phyloP scores from a whole-genome alignment of 1,140 invertebrate species.

The Sarcophaga bullata region DNA sequence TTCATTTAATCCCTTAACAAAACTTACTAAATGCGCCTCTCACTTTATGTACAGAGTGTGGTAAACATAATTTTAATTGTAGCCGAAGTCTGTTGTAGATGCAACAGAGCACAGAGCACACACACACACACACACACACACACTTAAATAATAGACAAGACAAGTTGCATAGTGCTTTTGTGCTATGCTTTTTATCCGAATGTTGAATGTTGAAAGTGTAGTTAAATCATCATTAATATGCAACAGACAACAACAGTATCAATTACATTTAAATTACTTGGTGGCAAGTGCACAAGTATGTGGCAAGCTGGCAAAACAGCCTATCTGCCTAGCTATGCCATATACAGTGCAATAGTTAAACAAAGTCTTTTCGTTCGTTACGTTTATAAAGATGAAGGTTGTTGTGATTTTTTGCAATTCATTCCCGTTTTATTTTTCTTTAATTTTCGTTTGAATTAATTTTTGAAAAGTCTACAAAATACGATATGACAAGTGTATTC shows the following conservation, averaged over 20 bases:
- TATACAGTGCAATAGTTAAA: no score
- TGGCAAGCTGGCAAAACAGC: no score
- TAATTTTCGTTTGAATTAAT: not conserved
- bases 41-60: not conserved
- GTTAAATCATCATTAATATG: conserved; percentile 41
- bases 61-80: conserved; percentile 13
- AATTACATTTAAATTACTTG: conserved; percentile 42
- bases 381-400: no score
- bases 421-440: not conserved
- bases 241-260: conserved; percentile 38
- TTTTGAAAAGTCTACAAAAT: not conserved
- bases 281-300: not conserved
- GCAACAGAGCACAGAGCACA: not conserved
- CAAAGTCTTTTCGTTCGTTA: no score
- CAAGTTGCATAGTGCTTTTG: not conserved
- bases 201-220: conserved; percentile 25
- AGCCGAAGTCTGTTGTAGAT: not conserved
- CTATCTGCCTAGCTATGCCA: no score
- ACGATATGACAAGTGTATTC: not conserved
- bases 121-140: not conserved
- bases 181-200: not conserved
- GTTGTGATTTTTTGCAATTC: not conserved
- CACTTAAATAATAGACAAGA: not conserved
- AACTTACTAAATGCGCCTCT: no score
- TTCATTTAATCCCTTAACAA: no score